Percentiles rank a stretch among this genome's conserved stretches.
Conservation (phyloP, 2,888 invertebrate species). For the Drosophila nr. medialis region DNA sequence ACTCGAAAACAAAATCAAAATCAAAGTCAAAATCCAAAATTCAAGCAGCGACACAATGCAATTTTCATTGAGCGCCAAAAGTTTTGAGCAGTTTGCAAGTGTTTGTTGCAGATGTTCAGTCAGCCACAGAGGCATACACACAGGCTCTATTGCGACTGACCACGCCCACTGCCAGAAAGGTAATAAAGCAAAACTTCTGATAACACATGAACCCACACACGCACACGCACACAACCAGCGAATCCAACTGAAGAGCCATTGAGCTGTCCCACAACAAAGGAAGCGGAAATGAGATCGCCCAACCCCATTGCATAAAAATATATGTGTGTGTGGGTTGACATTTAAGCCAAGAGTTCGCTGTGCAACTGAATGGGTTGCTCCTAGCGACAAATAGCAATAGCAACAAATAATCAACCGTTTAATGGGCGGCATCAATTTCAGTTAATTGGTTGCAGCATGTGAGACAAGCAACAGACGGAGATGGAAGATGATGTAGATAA, state of each 20-base stretch:
- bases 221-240: conserved; percentile 6
- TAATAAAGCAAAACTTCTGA: conserved; percentile 74
- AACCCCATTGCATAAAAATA: conserved; percentile 11
- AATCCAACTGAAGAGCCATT: conserved; percentile 18
- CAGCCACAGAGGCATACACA: conserved; percentile 17
- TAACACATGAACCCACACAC: conserved; percentile 35
- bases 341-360: not conserved
- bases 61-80: conserved; percentile 76
- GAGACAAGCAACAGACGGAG: not conserved
- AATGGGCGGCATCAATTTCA: conserved; percentile 57
- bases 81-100: conserved; percentile 46
- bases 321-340: not conserved
- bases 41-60: conserved; percentile 61
- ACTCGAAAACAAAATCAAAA: conserved; percentile 20
- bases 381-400: conserved; percentile 4
- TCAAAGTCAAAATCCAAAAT: conserved; percentile 20
- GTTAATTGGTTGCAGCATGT: conserved; percentile 41
- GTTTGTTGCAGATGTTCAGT: conserved; percentile 35
- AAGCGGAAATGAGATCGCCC: conserved; percentile 70
- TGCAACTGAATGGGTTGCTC: conserved; percentile 7
- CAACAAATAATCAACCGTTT: conserved; percentile 36
- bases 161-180: conserved; percentile 56
- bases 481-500: not conserved
- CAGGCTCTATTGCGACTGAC: not conserved
- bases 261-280: conserved; percentile 58